Evolutionary conservation across 2,797 vertebrate species (phyloP), one percentile per base, ranked within the genome.

Genomic region (Pelodytes ibericus): DNA sequence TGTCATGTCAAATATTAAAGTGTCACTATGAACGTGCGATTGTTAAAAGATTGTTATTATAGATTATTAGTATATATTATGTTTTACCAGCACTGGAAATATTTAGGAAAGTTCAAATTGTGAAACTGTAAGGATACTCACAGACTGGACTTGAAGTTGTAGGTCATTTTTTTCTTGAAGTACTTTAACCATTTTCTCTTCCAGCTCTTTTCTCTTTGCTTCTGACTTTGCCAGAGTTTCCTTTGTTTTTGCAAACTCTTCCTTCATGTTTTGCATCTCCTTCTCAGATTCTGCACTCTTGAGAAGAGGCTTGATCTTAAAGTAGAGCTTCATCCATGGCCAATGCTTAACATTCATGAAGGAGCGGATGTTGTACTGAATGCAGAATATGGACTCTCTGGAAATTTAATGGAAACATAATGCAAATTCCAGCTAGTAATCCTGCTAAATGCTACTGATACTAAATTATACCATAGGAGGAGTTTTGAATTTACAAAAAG

Each of bases 331-430:
- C 88, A 89, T 90, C 88, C 89, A 90, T 72, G 89, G 85, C 88
- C 95, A 95, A 30, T 91, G 90, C 86, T 96, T 95, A 78, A 95
- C 93, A 16, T 94, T 94, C 94, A 94, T 94, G 81, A 95, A 95
- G 33, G 93, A 86, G 2, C 93, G 92, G 66, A 95, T 86, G 77
- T 95, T 95, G 88, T 94, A 95, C 63, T 94, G 92, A 77, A 95
- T 91, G 33, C 70, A 26, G 69, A 57, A 92, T 81, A 95, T 87
- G 29, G 87, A 79, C 15, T 90, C 88, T 71, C 88, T 89, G 13
- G 18, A 59, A n/a, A n/a, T n/a, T n/a, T n/a, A n/a, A n/a, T n/a
- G n/a, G n/a, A n/a, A n/a, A n/a, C n/a, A n/a, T n/a, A n/a, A n/a
- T n/a, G n/a, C n/a, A n/a, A n/a, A n/a, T n/a, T n/a, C n/a, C n/a